A percentile compares a stretch with the other conserved stretches of the same genome.
Conservation (phyloP, 2,888 invertebrate genomes). For the Eristalinus aeneus region DNA sequence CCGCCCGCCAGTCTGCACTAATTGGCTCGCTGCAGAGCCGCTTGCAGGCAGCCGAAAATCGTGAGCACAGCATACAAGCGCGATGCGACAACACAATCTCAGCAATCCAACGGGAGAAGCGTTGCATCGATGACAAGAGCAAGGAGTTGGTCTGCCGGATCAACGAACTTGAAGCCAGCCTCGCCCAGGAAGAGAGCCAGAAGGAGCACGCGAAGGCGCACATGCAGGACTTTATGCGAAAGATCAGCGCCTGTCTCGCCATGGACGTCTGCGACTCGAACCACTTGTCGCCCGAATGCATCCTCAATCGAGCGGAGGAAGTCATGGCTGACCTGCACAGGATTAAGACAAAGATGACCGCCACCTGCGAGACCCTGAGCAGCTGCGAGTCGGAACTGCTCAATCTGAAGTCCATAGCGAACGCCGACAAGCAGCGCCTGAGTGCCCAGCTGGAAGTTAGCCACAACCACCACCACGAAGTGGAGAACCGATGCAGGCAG, state of each 20-base stretch:
- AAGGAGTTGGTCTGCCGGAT: constrained; percentile 89
- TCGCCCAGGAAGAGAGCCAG: constrained; percentile 87
- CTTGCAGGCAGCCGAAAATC: constrained; percentile 89
- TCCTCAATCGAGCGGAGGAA: constrained; percentile 89
- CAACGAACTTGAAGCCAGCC: constrained; percentile 86
- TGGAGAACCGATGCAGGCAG: constrained; percentile 88
- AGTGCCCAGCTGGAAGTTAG: constrained; percentile 84
- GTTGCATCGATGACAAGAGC: constrained; percentile 87
- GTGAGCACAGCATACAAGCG: constrained; percentile 87
- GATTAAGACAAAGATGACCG: constrained; percentile 82
- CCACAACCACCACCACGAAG: constrained; percentile 84
- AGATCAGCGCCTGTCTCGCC: constrained; percentile 87
- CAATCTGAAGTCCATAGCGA: constrained; percentile 78
- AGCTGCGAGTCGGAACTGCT: constrained; percentile 79
- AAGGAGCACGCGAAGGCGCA: constrained; percentile 86
- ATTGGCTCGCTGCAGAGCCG: constrained; percentile 90
- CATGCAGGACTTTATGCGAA: constrained; percentile 87
- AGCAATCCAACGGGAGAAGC: constrained; percentile 88
- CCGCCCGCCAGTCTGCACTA: constrained; percentile 90
- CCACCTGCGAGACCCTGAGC: constrained; percentile 80
- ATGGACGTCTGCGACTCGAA: constrained; percentile 86
- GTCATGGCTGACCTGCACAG: constrained; percentile 88
- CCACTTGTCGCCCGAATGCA: constrained; percentile 86
- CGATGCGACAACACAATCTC: constrained; percentile 86
- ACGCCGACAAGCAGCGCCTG: constrained; percentile 87